phyloP scores from a whole-genome alignment of 2,888 invertebrate species.

The Callyntrura guangdongensis region DNA sequence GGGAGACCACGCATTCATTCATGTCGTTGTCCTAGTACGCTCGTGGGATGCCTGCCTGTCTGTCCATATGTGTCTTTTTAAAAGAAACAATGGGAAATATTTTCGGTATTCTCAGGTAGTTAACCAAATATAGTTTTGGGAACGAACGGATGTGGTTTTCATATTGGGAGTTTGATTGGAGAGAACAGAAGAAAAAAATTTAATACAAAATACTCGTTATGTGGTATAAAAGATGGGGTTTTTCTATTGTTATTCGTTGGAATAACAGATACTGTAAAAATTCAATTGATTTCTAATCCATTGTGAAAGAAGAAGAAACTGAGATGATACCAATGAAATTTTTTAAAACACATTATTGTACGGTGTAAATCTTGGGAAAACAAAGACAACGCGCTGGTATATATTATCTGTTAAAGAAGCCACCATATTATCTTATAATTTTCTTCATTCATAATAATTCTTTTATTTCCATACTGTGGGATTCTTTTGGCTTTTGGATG shows the following conservation, averaged over 20 bases:
- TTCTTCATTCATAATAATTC: conserved; percentile 48
- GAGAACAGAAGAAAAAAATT: background rate
- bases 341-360: too few relatives aligned
- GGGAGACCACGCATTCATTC: background rate
- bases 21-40: background rate
- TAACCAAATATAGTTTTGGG: conserved; percentile 24
- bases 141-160: conserved; percentile 66
- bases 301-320: background rate
- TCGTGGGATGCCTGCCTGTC: background rate
- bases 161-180: conserved; percentile 58
- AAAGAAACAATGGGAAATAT: conserved; percentile 60
- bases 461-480: background rate
- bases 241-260: conserved; percentile 1
- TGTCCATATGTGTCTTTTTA: background rate
- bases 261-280: conserved; percentile 57
- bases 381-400: conserved; percentile 28
- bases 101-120: conserved; percentile 46
- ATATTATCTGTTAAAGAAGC: background rate
- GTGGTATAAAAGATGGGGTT: background rate
- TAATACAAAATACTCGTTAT: background rate
- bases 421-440: background rate
- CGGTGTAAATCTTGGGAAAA: conserved; percentile 48
- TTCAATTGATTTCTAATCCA: conserved; percentile 67
- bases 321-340: conserved; percentile 6
- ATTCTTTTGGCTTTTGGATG: background rate